A percentile compares a stretch with the other conserved stretches of the same genome.
Conservation (phyloP, 1,140 invertebrate genomes). For the Oreohelix idahoensis region DNA sequence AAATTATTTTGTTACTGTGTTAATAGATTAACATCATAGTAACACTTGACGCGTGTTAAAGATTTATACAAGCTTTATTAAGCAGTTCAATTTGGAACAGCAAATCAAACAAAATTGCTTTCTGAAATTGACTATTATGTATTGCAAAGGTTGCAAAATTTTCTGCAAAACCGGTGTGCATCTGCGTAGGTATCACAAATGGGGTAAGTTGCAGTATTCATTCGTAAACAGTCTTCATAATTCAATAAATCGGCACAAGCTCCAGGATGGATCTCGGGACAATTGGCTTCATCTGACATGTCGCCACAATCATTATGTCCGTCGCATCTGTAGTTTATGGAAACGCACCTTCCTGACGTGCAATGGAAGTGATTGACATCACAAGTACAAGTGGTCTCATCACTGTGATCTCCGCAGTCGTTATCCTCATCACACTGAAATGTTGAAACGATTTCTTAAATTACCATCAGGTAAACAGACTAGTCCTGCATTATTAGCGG, state of each 20-base stretch:
- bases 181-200: neutral
- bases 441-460: too few species aligned
- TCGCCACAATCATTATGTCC: constrained; percentile 25
- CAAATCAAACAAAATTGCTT: too few species aligned
- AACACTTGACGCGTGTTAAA: too few species aligned
- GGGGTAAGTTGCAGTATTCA: constrained; percentile 21
- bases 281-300: constrained; percentile 25
- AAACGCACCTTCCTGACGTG: constrained; percentile 8
- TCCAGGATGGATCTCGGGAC: constrained; percentile 23
- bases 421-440: constrained; percentile 73
- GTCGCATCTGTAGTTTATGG: neutral
- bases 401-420: constrained; percentile 75
- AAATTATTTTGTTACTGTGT: too few species aligned
- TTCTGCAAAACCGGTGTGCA: constrained; percentile 22
- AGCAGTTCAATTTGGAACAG: too few species aligned
- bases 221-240: constrained; percentile 11
- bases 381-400: constrained; percentile 70
- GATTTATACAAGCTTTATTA: too few species aligned
- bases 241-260: constrained; percentile 10
- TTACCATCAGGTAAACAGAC: too few species aligned
- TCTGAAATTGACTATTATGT: too few species aligned
- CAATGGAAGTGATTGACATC: constrained; percentile 18
- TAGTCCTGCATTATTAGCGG: too few species aligned
- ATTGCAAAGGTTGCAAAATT: constrained; percentile 14
- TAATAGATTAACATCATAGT: too few species aligned